Percentiles rank a stretch among this genome's conserved stretches.
These are phyloP conservation scores for Elmis aenea DNA, from an alignment of 2,888 invertebrate genomes.

Conservation along the genomic window DNA sequence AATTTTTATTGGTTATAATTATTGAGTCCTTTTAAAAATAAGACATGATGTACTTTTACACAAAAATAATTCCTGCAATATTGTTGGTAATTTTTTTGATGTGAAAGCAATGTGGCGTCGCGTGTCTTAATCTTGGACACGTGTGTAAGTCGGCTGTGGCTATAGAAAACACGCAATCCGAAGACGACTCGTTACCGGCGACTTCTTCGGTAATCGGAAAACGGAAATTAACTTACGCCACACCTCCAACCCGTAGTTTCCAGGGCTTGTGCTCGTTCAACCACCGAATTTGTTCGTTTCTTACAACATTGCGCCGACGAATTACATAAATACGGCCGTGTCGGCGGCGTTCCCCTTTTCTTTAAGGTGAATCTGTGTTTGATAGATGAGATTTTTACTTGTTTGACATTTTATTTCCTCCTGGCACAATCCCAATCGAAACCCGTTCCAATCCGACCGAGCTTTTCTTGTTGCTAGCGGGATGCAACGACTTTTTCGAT, in stretches of 20 bases:
- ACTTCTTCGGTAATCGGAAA: slow-evolving; percentile 26
- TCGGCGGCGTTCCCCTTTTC: slow-evolving; percentile 18
- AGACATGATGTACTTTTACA: too few species aligned
- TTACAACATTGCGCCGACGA: slow-evolving; percentile 5
- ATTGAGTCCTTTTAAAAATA: too few species aligned
- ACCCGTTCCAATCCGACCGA: slow-evolving; percentile 20
- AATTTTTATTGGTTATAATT: too few species aligned
- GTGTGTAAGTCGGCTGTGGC: slow-evolving; percentile 12
- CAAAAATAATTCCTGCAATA: too few species aligned
- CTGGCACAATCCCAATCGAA: slow-evolving; percentile 27
- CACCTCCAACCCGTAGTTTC: slow-evolving; percentile 15
- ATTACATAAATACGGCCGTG: slow-evolving; percentile 17
- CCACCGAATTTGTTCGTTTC: slow-evolving; percentile 10
- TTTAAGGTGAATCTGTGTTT: slow-evolving; percentile 22
- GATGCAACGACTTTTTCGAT: slow-evolving; percentile 11
- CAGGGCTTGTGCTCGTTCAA: slow-evolving; percentile 12
- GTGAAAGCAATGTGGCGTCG: slow-evolving; percentile 11
- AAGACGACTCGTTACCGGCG: slow-evolving; percentile 21
- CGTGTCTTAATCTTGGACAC: slow-evolving; percentile 11
- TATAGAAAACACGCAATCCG: slow-evolving; percentile 18
- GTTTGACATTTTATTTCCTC: slow-evolving; percentile 30
- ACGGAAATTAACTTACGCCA: slow-evolving; percentile 27
- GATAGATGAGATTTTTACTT: slow-evolving; percentile 30
- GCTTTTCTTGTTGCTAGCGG: slow-evolving; percentile 14
- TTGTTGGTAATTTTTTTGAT: too few species aligned